phyloP scores from a whole-genome alignment of 2,113 vertebrate genomes.

The Etia nguti region DNA sequence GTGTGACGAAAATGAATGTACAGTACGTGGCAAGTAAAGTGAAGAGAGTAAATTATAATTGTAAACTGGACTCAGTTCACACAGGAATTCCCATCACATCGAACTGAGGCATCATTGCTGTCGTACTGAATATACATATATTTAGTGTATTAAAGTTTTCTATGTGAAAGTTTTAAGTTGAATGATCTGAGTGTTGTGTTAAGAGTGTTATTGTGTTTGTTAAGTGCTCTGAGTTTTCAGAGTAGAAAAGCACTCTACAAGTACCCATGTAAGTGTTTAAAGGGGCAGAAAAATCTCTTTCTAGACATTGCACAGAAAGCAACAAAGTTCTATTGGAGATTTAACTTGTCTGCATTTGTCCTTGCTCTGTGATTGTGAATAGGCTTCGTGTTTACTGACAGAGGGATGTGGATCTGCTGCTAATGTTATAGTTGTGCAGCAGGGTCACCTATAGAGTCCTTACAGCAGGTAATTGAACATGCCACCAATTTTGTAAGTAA shows the following conservation, averaged over 20 bases:
- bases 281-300: background rate
- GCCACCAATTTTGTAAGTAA: background rate
- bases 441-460: background rate
- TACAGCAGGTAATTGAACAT: background rate
- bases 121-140: background rate
- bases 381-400: background rate
- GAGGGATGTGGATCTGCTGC: background rate
- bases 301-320: background rate
- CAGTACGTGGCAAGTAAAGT: fast-evolving
- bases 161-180: background rate
- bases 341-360: background rate
- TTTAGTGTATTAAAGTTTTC: background rate
- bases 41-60: background rate
- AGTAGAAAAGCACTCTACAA: background rate
- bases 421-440: background rate
- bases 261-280: background rate
- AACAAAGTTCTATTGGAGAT: fast-evolving
- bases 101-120: background rate
- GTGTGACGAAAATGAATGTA: background rate
- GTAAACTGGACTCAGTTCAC: background rate
- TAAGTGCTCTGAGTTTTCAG: background rate
- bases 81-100: background rate
- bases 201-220: fast-evolving
- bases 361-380: background rate
- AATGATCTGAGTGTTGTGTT: background rate